Evolutionary conservation across 2,888 invertebrate species (phyloP), one percentile per base, ranked within the genome.

Genomic region (Mesochorus sp.): DNA sequence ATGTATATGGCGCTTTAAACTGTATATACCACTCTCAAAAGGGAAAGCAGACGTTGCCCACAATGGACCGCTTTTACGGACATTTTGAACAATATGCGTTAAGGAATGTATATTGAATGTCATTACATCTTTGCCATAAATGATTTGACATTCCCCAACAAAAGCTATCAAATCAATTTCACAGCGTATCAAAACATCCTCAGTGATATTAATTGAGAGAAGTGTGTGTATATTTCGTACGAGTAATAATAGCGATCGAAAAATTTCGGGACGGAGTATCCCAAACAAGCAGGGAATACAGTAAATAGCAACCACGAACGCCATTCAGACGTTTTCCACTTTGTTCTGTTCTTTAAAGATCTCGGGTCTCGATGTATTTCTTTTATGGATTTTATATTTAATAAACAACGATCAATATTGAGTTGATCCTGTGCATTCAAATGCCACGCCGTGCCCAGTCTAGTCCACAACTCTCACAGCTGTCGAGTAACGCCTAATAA

Each of bases 241-340:
- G 6, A 66, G 53, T 39, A 53, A 28, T 24, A 21, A 39, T 8
- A 28, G 47, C 4, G 64, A 26, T 39, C 14, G 34, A n/a, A 64
- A 37, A 51, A 24, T 5, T 5, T 64, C 51, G 19, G 21, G 37
- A n/a, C 24, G 39, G 12, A 75, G 24, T 34, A 79, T 12, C 6
- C 66, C 62, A 28, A 37, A 5, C 42, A 78, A 64, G 31, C 78
- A 76, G 19, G 51, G 34, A 2, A 70, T 5, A 10, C 55, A 31
- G 26, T 76, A 76, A 53, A 66, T 3, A 76, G 17, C 19, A 76
- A 24, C 76, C 76, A 76, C 8, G 71, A 64, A 8, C 24, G 19
- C 70, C 64, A 71, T 42, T 71, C 71, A 1, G 66, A 59, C 4
- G 76, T 72, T 42, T 72, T 72, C 70, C 76, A 76, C 19, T 76